Percentiles rank a stretch among this genome's conserved stretches.
Conservation (phyloP, 2,888 invertebrate species). For the Aphelenchoides bicaudatus region DNA sequence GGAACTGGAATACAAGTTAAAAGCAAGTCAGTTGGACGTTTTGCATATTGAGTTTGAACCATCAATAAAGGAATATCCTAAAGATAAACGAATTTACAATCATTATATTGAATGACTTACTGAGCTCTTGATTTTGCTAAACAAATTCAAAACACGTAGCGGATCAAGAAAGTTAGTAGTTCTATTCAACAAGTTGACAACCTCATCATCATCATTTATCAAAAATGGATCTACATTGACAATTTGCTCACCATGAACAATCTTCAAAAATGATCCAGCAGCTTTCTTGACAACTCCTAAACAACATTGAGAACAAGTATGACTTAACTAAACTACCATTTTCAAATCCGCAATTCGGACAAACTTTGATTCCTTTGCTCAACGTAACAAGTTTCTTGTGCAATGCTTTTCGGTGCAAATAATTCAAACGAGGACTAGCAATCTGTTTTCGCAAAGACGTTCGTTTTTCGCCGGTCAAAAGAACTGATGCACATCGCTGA, state of each 20-base stretch:
- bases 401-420: conserved; percentile 75
- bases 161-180: conserved; percentile 71
- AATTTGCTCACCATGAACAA: conserved; percentile 50
- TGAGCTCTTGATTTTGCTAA: too few species aligned
- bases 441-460: conserved; percentile 72
- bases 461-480: conserved; percentile 71
- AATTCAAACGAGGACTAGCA: conserved; percentile 77
- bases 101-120: too few species aligned
- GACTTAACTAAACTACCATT: conserved; percentile 70
- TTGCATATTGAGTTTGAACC: conserved; percentile 64
- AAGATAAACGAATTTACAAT: conserved; percentile 11
- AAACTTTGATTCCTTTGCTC: conserved; percentile 79
- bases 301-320: conserved; percentile 18
- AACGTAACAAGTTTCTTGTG: conserved; percentile 78
- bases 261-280: conserved; percentile 57
- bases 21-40: conserved; percentile 80
- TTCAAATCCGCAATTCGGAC: conserved; percentile 76
- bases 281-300: conserved; percentile 60
- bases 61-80: conserved; percentile 69
- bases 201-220: conserved; percentile 29
- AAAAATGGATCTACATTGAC: too few species aligned
- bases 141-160: conserved; percentile 71
- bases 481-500: conserved; percentile 75
- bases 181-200: conserved; percentile 56
- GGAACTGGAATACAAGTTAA: conserved; percentile 88